phyloP scores from a whole-genome alignment of 2,797 vertebrate species.

The Coracias cyanogaster region DNA sequence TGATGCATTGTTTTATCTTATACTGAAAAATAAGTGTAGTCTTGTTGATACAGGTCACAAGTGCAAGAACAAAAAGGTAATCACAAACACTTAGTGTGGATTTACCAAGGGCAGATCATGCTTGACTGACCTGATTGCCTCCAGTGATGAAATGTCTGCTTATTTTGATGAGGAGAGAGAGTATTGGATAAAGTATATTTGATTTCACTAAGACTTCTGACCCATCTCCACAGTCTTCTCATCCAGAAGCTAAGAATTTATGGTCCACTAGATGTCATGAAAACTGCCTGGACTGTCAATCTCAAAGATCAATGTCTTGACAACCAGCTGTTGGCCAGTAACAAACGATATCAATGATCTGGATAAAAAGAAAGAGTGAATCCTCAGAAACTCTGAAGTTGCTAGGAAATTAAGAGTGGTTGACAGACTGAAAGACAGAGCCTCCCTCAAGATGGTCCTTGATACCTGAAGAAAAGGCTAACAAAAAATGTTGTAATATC shows the following conservation, averaged over 20 bases:
- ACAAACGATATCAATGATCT: not conserved
- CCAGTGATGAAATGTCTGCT: not conserved
- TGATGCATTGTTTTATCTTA: not conserved
- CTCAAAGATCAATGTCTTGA: not conserved
- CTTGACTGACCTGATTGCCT: not conserved
- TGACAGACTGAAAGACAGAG: not conserved
- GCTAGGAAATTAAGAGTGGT: not conserved
- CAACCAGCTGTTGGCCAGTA: not conserved
- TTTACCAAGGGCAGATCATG: not conserved
- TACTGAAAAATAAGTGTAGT: not conserved
- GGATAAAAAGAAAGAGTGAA: not conserved
- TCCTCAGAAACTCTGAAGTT: not conserved
- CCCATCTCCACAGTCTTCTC: not conserved
- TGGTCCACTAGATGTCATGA: not conserved
- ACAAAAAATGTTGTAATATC: not conserved
- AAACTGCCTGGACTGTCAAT: not conserved
- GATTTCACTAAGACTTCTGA: not conserved
- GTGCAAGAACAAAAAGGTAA: not conserved
- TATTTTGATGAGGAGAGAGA: not conserved
- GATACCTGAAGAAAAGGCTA: not conserved
- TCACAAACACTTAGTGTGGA: not conserved
- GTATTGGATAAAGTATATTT: not conserved
- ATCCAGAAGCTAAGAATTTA: not conserved
- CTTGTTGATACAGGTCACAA: not conserved
- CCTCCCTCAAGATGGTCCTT: not conserved